Conservation (phyloP, 2,797 vertebrate species). For the Antennarius maculatus region DNA sequence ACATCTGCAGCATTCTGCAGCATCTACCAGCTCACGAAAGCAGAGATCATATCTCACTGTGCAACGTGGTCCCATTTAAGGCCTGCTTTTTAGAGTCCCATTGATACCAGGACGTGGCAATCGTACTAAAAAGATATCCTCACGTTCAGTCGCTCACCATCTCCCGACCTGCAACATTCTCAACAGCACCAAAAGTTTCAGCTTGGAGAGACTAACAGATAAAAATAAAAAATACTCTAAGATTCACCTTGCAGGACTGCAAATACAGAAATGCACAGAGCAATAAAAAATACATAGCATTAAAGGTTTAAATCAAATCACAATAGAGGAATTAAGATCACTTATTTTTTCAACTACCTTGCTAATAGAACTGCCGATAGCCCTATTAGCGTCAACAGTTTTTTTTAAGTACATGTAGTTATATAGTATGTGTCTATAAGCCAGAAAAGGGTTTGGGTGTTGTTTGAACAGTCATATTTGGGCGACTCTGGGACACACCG, state of each 20-base stretch:
- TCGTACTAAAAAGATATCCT: conserved; percentile 54
- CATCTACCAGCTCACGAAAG: conserved; percentile 19
- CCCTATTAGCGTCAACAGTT: conserved; percentile 76
- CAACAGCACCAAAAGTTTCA: conserved; percentile 76
- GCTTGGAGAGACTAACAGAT: conserved; percentile 70
- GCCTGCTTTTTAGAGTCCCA: conserved; percentile 73
- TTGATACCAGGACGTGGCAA: conserved; percentile 57
- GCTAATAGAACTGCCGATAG: conserved; percentile 80
- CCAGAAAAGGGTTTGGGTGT: conserved; percentile 68
- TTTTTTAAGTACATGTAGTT: conserved; percentile 81
- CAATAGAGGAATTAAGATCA: conserved; percentile 83
- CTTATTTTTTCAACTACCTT: conserved; percentile 79
- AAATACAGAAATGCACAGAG: conserved; percentile 84
- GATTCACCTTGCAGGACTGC: conserved; percentile 80
- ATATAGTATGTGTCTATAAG: conserved; percentile 80
- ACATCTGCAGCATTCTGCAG: conserved; percentile 44
- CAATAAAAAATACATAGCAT: conserved; percentile 82
- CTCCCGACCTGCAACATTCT: conserved; percentile 45
- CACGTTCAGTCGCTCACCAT: conserved; percentile 41
- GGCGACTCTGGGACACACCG: conserved; percentile 61
- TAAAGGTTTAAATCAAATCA: conserved; percentile 79
- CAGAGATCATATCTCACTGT: conserved; percentile 35
- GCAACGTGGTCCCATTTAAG: conserved; percentile 60
- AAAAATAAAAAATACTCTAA: conserved; percentile 79
- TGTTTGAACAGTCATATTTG: conserved; percentile 74